Base-by-base conservation (phyloP, 2,888 invertebrate species). In the Lobophora halterata region DNA sequence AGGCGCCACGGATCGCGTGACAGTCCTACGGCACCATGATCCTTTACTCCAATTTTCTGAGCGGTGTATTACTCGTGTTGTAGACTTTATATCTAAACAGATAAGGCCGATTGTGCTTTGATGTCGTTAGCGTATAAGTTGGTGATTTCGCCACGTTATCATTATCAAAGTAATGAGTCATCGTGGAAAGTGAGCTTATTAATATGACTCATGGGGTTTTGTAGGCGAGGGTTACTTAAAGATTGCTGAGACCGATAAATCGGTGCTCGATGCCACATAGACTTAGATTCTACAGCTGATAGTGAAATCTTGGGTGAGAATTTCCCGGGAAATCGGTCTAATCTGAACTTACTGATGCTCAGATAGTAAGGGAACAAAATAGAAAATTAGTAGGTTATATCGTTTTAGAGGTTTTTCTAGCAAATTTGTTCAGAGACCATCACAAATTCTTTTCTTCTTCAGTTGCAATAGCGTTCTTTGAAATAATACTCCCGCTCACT, bases 91-190 rank as follows among this genome's bases (percentile, higher is more conserved):
- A 16, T 0, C 1, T 1, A 6, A 26, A 1, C 5, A 0, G 1
- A 35, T 71, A 74, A 54, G 50, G 71, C 57, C 50, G 14, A 58
- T 46, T 54, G 47, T 64, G 3, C 5, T 11, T 11, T 29, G 3
- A 27, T 17, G 5, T 6, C 31, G 43, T 6, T 29, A 10, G 32
- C 3, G 24, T 19, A 19, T 30, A 47, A 35, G 20, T 41, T 52
- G 35, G 56, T 54, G 49, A 58, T 48, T 55, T 58, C 51, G 55
- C 60, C 57, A 63, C 56, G 58, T 64, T 66, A 68, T 71, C 66
- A 72, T 77, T 79, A 79, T 75, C 71, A 77, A 70, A 63, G 66
- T 73, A 79, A 79, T 85, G 81, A 81, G 71, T 85, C 82, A 83
- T 68, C 69, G 62, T 61, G 58, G 59, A 67, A 71, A 71, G 62